Percentiles rank a stretch among this genome's conserved stretches.
Evolutionary conservation across 2,797 vertebrate genomes (phyloP).

Genomic region (Stomatorhinus walkeri): DNA sequence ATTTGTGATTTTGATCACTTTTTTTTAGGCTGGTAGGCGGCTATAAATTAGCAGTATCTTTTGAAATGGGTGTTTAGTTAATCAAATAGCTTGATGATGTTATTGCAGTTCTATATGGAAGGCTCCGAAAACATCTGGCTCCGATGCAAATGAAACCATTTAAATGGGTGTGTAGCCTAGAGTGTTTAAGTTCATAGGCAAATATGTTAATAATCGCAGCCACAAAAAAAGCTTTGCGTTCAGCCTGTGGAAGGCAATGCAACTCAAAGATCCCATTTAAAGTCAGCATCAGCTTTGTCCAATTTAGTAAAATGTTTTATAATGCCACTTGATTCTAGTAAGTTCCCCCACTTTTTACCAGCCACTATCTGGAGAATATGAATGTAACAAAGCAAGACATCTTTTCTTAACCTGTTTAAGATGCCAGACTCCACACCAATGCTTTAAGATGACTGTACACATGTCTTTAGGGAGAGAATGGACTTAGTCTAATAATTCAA

Average conservation of each 20-base stretch:
- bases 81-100: slow-evolving; percentile 5
- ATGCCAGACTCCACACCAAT: background rate
- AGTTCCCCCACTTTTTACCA: background rate
- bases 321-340: background rate
- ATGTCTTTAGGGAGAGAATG: background rate
- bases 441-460: background rate
- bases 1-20: background rate
- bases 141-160: slow-evolving; percentile 1
- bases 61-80: slow-evolving; percentile 2
- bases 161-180: background rate
- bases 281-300: background rate
- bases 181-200: background rate
- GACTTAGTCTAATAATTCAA: background rate
- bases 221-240: background rate
- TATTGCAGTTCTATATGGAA: background rate
- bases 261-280: background rate
- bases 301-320: background rate
- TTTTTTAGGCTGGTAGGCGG: background rate
- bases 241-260: background rate
- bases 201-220: background rate
- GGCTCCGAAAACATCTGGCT: background rate
- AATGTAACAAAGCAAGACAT: background rate
- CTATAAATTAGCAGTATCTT: background rate
- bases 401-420: background rate
- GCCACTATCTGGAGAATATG: background rate